Evolutionary conservation across 2,888 invertebrate genomes (phyloP).

Genomic region (Nudaria mundana): DNA sequence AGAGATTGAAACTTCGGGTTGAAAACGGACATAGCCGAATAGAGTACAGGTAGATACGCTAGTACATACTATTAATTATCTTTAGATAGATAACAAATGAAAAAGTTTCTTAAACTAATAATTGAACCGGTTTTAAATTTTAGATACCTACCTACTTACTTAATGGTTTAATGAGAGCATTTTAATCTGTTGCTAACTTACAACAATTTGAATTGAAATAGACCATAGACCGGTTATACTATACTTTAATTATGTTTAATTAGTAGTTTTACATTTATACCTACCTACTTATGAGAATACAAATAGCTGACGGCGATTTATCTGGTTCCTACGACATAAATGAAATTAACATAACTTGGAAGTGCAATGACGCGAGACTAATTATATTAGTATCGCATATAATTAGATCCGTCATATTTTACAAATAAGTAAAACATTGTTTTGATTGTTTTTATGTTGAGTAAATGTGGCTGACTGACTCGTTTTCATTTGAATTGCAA

Average conservation of each 20-base stretch:
- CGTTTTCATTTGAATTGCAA: constrained; percentile 66
- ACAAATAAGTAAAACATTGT: constrained; percentile 56
- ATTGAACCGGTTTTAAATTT: neutral
- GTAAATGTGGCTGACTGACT: constrained; percentile 57
- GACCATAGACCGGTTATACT: no score
- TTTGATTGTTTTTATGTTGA: constrained; percentile 75
- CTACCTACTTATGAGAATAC: neutral
- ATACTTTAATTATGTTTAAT: neutral
- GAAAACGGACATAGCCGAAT: no score
- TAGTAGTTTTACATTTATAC: no score
- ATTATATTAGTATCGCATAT: constrained; percentile 41
- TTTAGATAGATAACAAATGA: neutral
- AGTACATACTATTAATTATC: no score
- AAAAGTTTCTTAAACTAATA: no score
- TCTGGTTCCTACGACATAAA: constrained; percentile 9
- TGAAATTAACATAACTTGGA: constrained; percentile 23
- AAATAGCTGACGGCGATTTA: neutral
- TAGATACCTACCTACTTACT: no score
- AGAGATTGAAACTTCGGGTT: no score
- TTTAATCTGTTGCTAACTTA: neutral
- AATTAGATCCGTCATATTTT: constrained; percentile 44
- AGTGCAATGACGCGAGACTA: constrained; percentile 38
- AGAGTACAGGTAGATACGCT: no score
- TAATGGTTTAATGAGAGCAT: neutral
- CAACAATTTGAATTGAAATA: neutral